Conservation (phyloP, 2,797 vertebrate species). For the Oophaga sylvatica region DNA sequence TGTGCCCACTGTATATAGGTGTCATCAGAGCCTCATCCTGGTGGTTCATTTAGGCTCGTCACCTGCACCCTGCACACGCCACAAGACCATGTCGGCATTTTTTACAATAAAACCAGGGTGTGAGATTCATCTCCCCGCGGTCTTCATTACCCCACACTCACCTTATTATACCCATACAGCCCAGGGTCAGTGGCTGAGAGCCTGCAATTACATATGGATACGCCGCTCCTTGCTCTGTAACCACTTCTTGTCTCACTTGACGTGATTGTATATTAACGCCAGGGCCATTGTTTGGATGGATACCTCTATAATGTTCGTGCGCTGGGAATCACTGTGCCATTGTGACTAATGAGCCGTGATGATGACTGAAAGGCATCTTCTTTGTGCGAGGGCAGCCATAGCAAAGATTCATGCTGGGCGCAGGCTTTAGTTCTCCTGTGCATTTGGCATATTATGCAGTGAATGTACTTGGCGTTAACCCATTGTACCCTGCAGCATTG, state of each 20-base stretch:
- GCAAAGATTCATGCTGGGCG: neutral
- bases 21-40: neutral
- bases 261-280: conserved; percentile 1
- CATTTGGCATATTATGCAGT: neutral
- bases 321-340: conserved; percentile 12
- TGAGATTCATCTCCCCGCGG: neutral
- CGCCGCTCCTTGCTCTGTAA: neutral
- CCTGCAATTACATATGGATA: neutral
- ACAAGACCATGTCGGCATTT: conserved; percentile 23
- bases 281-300: conserved; percentile 5
- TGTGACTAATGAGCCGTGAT: conserved; percentile 17
- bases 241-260: neutral
- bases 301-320: neutral
- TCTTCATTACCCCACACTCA: neutral
- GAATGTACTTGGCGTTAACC: neutral
- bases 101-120: neutral
- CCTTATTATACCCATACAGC: neutral
- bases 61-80: neutral
- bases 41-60: neutral
- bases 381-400: conserved; percentile 19
- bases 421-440: neutral
- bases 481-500: neutral
- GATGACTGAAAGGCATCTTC: conserved; percentile 4
- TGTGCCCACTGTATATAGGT: neutral
- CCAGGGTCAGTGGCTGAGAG: neutral